phyloP scores from a whole-genome alignment of 2,113 vertebrate species.

The Aythya baeri region DNA sequence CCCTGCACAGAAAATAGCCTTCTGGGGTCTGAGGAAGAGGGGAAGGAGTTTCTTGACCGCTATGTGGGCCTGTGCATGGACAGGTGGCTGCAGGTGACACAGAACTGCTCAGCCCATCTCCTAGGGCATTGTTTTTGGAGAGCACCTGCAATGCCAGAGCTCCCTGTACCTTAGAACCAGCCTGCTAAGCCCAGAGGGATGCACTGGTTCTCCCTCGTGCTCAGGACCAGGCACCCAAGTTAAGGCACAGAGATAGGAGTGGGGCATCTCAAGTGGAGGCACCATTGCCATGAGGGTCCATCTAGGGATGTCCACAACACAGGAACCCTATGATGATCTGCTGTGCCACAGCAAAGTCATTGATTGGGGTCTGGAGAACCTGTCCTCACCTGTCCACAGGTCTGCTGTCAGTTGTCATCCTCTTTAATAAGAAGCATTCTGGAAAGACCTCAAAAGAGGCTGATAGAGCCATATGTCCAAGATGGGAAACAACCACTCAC shows the following conservation, averaged over 20 bases:
- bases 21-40: neutral
- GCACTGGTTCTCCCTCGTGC: accelerated
- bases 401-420: neutral
- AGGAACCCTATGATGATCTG: neutral
- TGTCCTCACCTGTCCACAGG: neutral
- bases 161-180: neutral
- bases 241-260: neutral
- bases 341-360: neutral
- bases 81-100: no score
- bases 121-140: neutral
- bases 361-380: neutral
- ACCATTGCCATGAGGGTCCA: neutral
- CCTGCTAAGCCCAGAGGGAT: no score
- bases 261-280: neutral
- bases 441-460: neutral
- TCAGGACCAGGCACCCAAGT: neutral
- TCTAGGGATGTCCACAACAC: accelerated
- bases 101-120: neutral
- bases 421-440: neutral
- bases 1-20: neutral
- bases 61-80: neutral
- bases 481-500: neutral
- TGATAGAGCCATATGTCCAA: accelerated
- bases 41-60: neutral
- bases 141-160: neutral